Percentiles rank a stretch among this genome's conserved stretches.
These are phyloP conservation scores for Peromyscus californicus DNA, from an alignment of 2,113 vertebrate genomes.

Conservation along the genomic window DNA sequence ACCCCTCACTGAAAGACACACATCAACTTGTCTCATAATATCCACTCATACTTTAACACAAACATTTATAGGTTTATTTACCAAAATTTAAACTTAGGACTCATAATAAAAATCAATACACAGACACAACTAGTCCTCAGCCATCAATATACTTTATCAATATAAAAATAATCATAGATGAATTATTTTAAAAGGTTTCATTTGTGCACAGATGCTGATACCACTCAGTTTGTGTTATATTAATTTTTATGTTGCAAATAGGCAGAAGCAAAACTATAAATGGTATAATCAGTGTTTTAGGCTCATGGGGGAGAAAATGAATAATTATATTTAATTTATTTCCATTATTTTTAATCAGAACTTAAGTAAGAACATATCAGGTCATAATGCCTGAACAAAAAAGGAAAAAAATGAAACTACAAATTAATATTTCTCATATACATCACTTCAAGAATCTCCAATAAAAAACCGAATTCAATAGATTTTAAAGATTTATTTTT, in stretches of 20 bases:
- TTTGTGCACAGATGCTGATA: background rate
- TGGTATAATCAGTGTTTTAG: background rate
- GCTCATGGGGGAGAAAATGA: background rate
- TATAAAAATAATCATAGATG: background rate
- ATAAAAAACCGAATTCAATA: background rate
- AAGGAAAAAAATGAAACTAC: background rate
- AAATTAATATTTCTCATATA: background rate
- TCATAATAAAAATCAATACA: background rate
- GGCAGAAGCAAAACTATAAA: background rate
- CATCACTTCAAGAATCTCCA: background rate
- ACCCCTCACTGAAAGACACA: background rate
- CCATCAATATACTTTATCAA: background rate
- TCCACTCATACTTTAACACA: background rate
- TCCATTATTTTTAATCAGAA: conserved; percentile 7
- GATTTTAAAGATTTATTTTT: background rate
- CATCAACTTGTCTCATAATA: background rate
- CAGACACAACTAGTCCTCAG: background rate
- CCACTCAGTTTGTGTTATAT: background rate
- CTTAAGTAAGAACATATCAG: background rate
- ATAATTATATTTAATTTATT: background rate
- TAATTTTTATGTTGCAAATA: conserved; percentile 15
- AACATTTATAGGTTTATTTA: background rate
- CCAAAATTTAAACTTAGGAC: conserved; percentile 7
- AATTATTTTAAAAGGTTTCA: conserved; percentile 29
- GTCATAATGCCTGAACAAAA: background rate